Percentiles rank a stretch among this genome's conserved stretches.
These are phyloP conservation scores for Itoplectis maculator DNA, from an alignment of 2,888 invertebrate genomes.

Conservation along the genomic window DNA sequence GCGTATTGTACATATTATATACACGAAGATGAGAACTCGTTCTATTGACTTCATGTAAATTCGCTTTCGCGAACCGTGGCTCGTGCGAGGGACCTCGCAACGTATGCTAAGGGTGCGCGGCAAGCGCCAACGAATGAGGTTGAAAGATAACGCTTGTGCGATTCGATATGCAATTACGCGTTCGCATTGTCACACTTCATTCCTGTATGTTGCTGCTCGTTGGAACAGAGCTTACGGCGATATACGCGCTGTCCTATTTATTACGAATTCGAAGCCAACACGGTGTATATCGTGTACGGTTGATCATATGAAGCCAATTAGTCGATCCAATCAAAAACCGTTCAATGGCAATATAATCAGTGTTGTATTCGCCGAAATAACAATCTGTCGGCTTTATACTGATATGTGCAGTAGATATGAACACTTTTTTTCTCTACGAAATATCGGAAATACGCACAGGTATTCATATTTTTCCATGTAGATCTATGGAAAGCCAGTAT, in stretches of 20 bases:
- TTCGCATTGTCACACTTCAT: not conserved
- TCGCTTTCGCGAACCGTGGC: conserved; percentile 6
- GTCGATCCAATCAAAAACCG: conserved; percentile 51
- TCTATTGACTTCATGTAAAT: conserved; percentile 16
- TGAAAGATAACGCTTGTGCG: not conserved
- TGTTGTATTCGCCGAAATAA: conserved; percentile 20
- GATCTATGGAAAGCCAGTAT: not conserved
- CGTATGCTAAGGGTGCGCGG: not conserved
- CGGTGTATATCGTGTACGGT: not conserved
- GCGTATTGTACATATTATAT: not conserved
- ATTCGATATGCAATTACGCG: conserved; percentile 19
- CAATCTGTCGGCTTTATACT: conserved; percentile 5
- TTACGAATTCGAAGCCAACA: not conserved
- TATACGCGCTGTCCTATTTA: conserved; percentile 4
- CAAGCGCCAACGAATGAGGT: conserved; percentile 2
- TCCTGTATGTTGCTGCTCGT: too few relatives aligned
- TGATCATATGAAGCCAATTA: conserved; percentile 55
- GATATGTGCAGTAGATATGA: not conserved
- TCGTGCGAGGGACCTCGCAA: conserved; percentile 6
- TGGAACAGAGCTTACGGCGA: not conserved
- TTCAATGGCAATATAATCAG: conserved; percentile 47
- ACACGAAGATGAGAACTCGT: not conserved
- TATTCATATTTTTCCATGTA: not conserved
- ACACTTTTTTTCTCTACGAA: too few relatives aligned
- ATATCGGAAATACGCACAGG: not conserved